phyloP scores from a whole-genome alignment of 1,140 invertebrate species.

The Oryzaephilus surinamensis region DNA sequence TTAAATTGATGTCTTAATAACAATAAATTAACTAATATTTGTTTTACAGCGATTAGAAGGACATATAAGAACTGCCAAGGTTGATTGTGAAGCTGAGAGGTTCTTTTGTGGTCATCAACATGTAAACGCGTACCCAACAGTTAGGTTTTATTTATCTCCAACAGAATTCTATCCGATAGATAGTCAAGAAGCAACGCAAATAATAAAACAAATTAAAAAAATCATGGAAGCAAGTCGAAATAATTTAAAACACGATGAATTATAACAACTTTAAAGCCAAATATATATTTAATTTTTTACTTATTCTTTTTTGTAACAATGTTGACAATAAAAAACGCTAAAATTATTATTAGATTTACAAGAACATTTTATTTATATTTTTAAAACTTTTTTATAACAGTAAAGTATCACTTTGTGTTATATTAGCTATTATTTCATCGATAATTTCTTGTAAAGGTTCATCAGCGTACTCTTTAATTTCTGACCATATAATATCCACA shows the following conservation, averaged over 20 bases:
- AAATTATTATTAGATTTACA: not conserved
- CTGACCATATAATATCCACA: constrained; percentile 21
- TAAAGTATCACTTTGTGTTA: not conserved
- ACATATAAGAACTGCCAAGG: constrained; percentile 62
- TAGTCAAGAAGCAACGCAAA: constrained; percentile 18
- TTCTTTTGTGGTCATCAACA: constrained; percentile 53
- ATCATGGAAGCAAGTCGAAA: constrained; percentile 18
- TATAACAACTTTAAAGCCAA: constrained; percentile 15
- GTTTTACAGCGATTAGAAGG: constrained; percentile 45
- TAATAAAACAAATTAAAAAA: constrained; percentile 22
- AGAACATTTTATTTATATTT: not conserved
- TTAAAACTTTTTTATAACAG: not conserved
- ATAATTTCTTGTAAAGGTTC: constrained; percentile 14
- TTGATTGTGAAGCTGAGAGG: constrained; percentile 73
- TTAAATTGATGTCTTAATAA: constrained; percentile 3
- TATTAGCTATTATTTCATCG: not conserved
- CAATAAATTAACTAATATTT: constrained; percentile 6
- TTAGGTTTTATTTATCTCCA: constrained; percentile 35
- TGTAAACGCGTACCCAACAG: constrained; percentile 58
- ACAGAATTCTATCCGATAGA: constrained; percentile 23
- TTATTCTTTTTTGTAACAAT: not conserved
- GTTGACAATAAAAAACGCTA: not conserved
- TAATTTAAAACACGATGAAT: constrained; percentile 25
- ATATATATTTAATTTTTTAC: no score
- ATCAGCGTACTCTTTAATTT: constrained; percentile 17